These are phyloP conservation scores for Calypte anna DNA, from an alignment of 2,113 vertebrate species.

Conservation along the genomic window DNA sequence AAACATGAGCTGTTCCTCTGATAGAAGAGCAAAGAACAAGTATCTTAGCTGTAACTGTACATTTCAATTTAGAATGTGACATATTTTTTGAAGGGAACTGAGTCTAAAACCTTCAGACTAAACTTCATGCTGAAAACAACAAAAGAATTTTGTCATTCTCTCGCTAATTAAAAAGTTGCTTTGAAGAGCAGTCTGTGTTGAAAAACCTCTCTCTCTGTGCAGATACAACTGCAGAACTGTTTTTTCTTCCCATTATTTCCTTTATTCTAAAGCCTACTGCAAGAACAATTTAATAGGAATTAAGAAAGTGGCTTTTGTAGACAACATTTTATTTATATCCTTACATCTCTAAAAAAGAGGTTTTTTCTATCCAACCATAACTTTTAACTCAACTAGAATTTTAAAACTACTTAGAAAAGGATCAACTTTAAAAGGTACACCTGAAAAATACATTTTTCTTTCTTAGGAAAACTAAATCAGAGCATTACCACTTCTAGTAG, in stretches of 20 bases:
- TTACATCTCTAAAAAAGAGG: neutral
- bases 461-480: neutral
- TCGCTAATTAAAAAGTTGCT: neutral
- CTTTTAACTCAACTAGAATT: neutral
- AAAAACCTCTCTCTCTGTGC: neutral
- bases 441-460: too few species aligned
- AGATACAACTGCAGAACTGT: neutral
- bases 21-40: neutral
- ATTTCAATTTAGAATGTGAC: neutral
- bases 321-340: neutral
- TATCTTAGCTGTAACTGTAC: neutral
- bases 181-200: neutral
- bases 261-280: neutral
- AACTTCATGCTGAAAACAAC: neutral
- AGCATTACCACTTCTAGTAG: neutral
- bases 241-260: neutral
- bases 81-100: neutral
- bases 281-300: neutral
- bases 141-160: neutral
- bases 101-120: neutral
- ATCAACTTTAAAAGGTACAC: neutral
- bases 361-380: neutral
- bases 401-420: neutral
- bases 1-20: neutral
- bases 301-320: neutral